Base-by-base conservation (phyloP, 2,113 vertebrate species). In the Tichodroma muraria region DNA sequence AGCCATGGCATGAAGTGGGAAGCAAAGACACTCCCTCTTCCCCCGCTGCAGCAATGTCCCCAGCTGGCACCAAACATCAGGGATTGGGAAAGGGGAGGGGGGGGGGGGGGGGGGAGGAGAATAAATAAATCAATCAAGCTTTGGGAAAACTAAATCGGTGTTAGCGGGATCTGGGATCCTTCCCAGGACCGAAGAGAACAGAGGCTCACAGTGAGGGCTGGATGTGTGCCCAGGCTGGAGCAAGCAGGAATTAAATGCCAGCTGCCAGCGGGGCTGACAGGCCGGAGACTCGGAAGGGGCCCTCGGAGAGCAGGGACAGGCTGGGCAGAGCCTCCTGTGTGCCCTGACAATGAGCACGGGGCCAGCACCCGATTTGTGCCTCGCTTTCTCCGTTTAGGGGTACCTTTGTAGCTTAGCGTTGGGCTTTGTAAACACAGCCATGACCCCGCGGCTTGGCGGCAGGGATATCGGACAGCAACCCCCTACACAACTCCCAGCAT, bases 141-240 rank as follows among this genome's bases (percentile, higher is more conserved):
- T 80, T 65, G 77, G 49, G 81, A 66, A 71, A 63, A 54, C 10
- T 14, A 21, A 50, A 52, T 54, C 0, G 18, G 52, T 85, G 70
- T 71, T 49, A 60, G 49, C 3, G 12, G 87, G 85, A 80, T 57
- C 71, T 40, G 85, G 95, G 89, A 63, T 71, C 71, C 25, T 86
- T 83, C 96, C 86, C 95, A 81, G 88, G 68, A 69, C 68, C 5
- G 4, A 77, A 78, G 79, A 91, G 86, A 92, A 91, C 85, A 96
- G 95, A 93, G 85, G 63, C 88, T 71, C 88, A 86, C 83, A 92
- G 94, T 60, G 37, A 76, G 42, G 75, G 70, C 78, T 94, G 95
- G 95, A 94, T 23, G 13, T 4, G 7, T 1, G 94, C 95, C 96
- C 89, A 19, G 92, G 63, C 45, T 79, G 69, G 44, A 28, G 28